Base-by-base conservation (phyloP, 2,888 invertebrate species). In the Sthenelais limicola region DNA sequence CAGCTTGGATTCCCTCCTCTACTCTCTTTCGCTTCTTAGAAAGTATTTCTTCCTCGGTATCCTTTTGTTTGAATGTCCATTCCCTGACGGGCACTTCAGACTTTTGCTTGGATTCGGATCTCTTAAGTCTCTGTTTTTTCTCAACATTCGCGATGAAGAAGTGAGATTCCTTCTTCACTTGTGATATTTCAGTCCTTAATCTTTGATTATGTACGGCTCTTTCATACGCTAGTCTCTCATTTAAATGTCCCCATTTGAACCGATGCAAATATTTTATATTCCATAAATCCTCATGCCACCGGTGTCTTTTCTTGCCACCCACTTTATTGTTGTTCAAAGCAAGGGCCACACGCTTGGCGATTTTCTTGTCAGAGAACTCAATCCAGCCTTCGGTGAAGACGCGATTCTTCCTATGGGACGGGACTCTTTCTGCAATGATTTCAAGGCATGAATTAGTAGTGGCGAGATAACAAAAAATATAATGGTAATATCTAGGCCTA, bases 211-310 rank as follows among this genome's bases (percentile, higher is more conserved):
- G 92, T 0, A 95, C 94, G 26, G 95, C 95, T 85, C 93, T 92
- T 87, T 98, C 98, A 87, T 97, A 97, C 1, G 94, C 94, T 79
- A 98, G 89, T 80, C 97, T 91, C 89, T 98, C 98, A 85, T 94
- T 94, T 51, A 99, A 90, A 88, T 99, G 97, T 33, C 93, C 90
- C 98, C 98, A 99, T 88, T 97, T 97, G 86, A 98, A 98, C 79
- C 94, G 91, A 2, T 95, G 93, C 77, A 98, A 91, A 88, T 98
- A 99, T 87, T 98, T 98, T 78, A 98, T 93, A 84, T 94, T 96
- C 99, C 99, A 99, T 49, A 97, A 90, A 86, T 92, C 92, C 80
- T 97, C 97, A 85, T 92, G 95, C 85, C 95, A 95, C 80, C 93
- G 92, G 24, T 94, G 94, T 80, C 92, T 93, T 83, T 95, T 95